phyloP scores from a whole-genome alignment of 2,113 vertebrate genomes.

The Bufo gargarizans region DNA sequence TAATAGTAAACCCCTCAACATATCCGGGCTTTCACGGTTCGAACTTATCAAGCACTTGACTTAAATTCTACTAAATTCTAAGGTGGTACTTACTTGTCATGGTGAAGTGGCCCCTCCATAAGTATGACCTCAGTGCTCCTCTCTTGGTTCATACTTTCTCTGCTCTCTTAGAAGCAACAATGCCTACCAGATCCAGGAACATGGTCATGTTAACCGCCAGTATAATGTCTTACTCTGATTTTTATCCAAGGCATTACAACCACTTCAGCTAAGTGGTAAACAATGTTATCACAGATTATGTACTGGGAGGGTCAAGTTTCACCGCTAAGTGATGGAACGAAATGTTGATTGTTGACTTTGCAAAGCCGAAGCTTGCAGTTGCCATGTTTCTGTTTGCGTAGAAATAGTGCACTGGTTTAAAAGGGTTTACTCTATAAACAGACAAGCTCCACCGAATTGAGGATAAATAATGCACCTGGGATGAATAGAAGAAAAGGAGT shows the following conservation, averaged over 20 bases:
- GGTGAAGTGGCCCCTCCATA: constrained; percentile 25
- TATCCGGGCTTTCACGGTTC: not conserved
- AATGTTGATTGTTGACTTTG: constrained; percentile 59
- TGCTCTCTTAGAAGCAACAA: not conserved
- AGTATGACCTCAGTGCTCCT: constrained; percentile 31
- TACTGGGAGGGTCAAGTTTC: constrained; percentile 54
- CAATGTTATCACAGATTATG: constrained; percentile 52
- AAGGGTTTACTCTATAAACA: constrained; percentile 50
- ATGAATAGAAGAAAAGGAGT: not conserved
- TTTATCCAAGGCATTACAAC: constrained; percentile 54
- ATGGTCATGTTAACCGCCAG: constrained; percentile 53
- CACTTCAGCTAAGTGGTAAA: constrained; percentile 59
- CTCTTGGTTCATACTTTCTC: not conserved
- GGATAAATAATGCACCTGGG: constrained; percentile 13
- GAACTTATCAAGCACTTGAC: not conserved
- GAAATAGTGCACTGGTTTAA: constrained; percentile 55
- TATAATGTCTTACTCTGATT: constrained; percentile 51
- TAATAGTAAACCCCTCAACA: not conserved
- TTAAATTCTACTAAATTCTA: not conserved
- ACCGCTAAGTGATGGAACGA: constrained; percentile 56
- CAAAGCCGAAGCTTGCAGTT: constrained; percentile 61
- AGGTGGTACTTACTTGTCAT: not conserved
- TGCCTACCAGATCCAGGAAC: not conserved
- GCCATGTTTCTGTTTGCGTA: constrained; percentile 58
- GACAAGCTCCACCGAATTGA: constrained; percentile 11